Evolutionary conservation across 1,140 invertebrate genomes (phyloP), one percentile per base, ranked within the genome.

Genomic region (Euschistus heros): DNA sequence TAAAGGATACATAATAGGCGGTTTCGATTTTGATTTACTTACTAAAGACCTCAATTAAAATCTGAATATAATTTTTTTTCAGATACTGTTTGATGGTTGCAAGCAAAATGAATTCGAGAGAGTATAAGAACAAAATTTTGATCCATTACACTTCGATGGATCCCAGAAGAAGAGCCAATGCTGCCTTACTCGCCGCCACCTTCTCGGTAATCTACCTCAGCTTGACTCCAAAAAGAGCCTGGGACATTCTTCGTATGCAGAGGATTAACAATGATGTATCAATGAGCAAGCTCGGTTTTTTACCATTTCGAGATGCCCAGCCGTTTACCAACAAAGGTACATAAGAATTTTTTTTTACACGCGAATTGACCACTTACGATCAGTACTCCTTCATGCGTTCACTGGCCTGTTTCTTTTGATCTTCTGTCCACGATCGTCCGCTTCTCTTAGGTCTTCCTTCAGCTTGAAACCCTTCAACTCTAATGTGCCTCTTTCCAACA

Each of bases 81-180:
- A 63, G 63, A 18, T 57, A 65, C 50, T 65, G 63, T 6, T 15
- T 30, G 69, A 94, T 90, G 76, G 77, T 98, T 55, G 91, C 92
- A 74, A 86, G 82, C 69, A 91, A 92, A 75, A 73, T 94, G 37
- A 86, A 83, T 76, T 83, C 88, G 70, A 78, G 80, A 57, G 77
- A 78, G n/a, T 77, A 83, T 7, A 79, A 80, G 52, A 85, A 84
- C 70, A 94, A 92, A 74, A 89, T 86, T 76, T 88, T 97, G 65
- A 84, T 97, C 0, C 92, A 94, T 76, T 97, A 92, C 74, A 96
- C 93, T 17, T 89, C 86, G 67, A 82, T 85, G 74, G 85, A 92
- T 79, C 82, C 79, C 7, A 75, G 82, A 67, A 86, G 86, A 74
- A 69, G 86, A 69, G 83, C 84, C 0, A 89, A 89, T 79, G 84